Evolutionary conservation across 2,888 invertebrate species (phyloP).

Genomic region (Onthophagus sagittarius): DNA sequence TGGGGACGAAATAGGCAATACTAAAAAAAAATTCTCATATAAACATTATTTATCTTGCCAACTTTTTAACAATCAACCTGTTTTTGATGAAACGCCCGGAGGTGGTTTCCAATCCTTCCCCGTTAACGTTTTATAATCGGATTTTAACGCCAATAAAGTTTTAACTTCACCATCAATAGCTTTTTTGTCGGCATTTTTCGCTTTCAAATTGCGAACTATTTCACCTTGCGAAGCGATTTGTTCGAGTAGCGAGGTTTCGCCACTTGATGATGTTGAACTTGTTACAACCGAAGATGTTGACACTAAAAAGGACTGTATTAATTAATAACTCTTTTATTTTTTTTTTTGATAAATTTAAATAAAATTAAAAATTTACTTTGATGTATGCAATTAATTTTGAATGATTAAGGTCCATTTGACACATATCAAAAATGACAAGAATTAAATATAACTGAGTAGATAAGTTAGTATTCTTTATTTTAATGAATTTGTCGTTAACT

Average conservation of each 20-base stretch:
- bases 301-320: background rate
- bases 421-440: too few species aligned
- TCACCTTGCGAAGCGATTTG: slow-evolving; percentile 62
- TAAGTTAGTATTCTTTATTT: background rate
- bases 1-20: background rate
- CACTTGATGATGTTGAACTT: background rate
- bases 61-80: background rate
- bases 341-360: too few species aligned
- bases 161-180: slow-evolving; percentile 55
- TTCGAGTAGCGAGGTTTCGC: slow-evolving; percentile 40
- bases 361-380: too few species aligned
- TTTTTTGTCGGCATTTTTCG: slow-evolving; percentile 53
- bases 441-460: too few species aligned
- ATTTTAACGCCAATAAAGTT: slow-evolving; percentile 65
- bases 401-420: too few species aligned
- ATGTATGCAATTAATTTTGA: too few species aligned
- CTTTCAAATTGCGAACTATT: slow-evolving; percentile 67
- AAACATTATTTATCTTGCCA: background rate
- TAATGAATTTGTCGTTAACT: background rate
- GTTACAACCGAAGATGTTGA: background rate
- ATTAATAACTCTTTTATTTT: too few species aligned
- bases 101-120: slow-evolving; percentile 56
- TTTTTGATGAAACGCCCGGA: slow-evolving; percentile 23
- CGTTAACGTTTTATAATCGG: slow-evolving; percentile 67
- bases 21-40: background rate